Base-by-base conservation (phyloP, 2,888 invertebrate species). In the Apodemia zela region DNA sequence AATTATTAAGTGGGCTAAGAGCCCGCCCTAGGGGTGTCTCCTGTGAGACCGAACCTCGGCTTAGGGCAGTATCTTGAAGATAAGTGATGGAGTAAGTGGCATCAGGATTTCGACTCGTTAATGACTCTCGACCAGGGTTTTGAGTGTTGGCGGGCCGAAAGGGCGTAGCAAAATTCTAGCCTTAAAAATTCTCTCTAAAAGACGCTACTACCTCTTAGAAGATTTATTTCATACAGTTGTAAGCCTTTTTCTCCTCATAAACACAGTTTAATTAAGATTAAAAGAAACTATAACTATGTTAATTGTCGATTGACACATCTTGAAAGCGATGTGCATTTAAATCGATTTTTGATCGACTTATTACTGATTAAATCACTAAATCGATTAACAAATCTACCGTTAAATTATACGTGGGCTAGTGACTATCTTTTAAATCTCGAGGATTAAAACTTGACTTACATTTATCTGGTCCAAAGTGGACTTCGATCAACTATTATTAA, bases 361-460 rank as follows among this genome's bases (percentile, higher is more conserved):
- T 65, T 25, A 66, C 68, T 67, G 70, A 68, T 67, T 63, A 62
- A 66, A 61, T 68, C 67, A 62, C 65, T 54, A 64, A 68, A 62
- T 67, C 70, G 70, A 68, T 73, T 71, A 72, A 71, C 68, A 71
- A 72, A 73, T 74, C 71, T 69, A 72, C 75, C 74, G 74, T 73
- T 72, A 73, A 75, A 74, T 73, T 73, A 69, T 68, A 42, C 42
- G 38, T 63, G 65, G 60, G 59, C 61, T 60, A 63, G 61, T 54
- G 51, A 18, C 42, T 42, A 38, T 42, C 29, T 61, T 11, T 51
- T 51, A 15, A 15, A 51, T 51, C 51, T 51, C 21, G 51, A 18
- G 4, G 49, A 51, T 51, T 51, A 51, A 51, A 51, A 51, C 1
- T 51, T 51, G 51, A 51, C 51, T 42, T 15, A 42, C 42, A 42